Conservation (phyloP, 2,888 invertebrate species). For the Diogma glabrata region DNA sequence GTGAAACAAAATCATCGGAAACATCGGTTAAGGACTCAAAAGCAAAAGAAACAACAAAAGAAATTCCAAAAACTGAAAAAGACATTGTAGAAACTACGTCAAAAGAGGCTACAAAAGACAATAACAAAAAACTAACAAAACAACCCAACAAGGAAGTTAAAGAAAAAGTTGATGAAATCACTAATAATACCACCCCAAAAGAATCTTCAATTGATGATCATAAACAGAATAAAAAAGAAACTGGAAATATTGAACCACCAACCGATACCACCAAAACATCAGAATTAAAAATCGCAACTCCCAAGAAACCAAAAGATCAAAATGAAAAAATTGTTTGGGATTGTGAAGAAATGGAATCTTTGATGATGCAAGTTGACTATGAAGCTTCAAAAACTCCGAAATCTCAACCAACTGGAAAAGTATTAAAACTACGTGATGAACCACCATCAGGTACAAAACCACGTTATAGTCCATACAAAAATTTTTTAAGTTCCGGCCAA, state of each 20-base stretch:
- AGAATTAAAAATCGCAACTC: neutral
- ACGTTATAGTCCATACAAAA: neutral
- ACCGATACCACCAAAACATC: neutral
- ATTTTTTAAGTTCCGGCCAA: neutral
- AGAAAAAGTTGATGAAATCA: neutral
- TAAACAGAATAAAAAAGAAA: neutral
- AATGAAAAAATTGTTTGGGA: neutral
- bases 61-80: too few relatives aligned
- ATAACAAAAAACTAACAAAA: too few relatives aligned
- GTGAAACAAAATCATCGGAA: too few relatives aligned
- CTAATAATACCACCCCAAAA: too few relatives aligned
- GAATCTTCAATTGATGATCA: too few relatives aligned
- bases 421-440: neutral
- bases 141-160: too few relatives aligned
- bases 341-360: conserved; percentile 12
- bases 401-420: neutral
- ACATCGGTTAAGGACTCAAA: too few relatives aligned
- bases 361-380: conserved; percentile 9
- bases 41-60: too few relatives aligned
- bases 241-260: neutral
- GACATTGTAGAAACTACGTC: too few relatives aligned
- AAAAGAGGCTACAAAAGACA: too few relatives aligned
- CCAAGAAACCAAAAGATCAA: neutral
- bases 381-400: neutral
- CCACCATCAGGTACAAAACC: neutral